Percentiles rank a stretch among this genome's conserved stretches.
phyloP scores from a whole-genome alignment of 2,797 vertebrate genomes.

The Allobates femoralis region DNA sequence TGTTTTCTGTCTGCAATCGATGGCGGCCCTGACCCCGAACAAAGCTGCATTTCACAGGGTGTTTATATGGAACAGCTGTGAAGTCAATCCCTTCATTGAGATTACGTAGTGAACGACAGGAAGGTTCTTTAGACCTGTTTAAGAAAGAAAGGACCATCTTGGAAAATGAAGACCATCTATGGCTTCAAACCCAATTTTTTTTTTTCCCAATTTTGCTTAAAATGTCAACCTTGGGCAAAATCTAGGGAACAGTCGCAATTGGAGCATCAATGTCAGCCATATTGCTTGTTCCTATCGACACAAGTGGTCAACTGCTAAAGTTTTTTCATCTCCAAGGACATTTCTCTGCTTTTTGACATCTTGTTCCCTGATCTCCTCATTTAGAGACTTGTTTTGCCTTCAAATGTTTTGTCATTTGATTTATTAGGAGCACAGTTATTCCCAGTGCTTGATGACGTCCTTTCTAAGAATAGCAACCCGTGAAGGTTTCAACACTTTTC shows the following conservation, averaged over 20 bases:
- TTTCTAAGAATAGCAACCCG: slow-evolving; percentile 17
- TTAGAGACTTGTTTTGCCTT: not conserved
- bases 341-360: not conserved
- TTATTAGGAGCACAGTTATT: slow-evolving; percentile 18
- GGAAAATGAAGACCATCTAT: not conserved
- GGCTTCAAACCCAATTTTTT: not conserved
- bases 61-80: not conserved
- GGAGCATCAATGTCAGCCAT: not conserved
- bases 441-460: not conserved
- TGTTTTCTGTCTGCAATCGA: not conserved
- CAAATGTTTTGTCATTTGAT: slow-evolving; percentile 14
- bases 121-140: not conserved
- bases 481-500: slow-evolving; percentile 26
- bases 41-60: not conserved
- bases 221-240: not conserved
- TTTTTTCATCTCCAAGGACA: not conserved
- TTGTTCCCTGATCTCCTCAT: not conserved
- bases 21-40: not conserved
- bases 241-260: not conserved
- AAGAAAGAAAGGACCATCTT: not conserved
- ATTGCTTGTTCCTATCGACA: not conserved
- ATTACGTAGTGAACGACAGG: not conserved
- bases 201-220: too few relatives aligned
- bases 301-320: not conserved
- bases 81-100: too few relatives aligned